Evolutionary conservation across 2,888 invertebrate species (phyloP).

Genomic region (Clanis bilineata): DNA sequence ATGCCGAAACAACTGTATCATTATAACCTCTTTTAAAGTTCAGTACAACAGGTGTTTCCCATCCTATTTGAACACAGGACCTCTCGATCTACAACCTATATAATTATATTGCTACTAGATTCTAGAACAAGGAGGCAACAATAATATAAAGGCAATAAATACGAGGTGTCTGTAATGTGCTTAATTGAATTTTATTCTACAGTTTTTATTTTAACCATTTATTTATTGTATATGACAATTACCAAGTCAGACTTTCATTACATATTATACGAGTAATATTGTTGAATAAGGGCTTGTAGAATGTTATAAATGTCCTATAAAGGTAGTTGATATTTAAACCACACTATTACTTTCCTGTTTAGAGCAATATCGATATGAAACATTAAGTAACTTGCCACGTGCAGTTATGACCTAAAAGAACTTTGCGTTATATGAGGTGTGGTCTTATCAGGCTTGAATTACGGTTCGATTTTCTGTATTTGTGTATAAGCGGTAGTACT

Average conservation of each 20-base stretch:
- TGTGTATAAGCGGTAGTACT: neutral
- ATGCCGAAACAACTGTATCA: no score
- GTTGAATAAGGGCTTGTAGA: neutral
- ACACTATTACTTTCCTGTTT: neutral
- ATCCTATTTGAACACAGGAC: no score
- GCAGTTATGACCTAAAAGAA: neutral
- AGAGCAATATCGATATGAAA: conserved; percentile 5
- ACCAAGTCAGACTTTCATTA: neutral
- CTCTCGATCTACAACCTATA: no score
- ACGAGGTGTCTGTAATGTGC: no score
- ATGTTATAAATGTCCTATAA: neutral
- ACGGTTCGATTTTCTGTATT: neutral
- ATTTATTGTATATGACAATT: no score
- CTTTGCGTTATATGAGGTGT: neutral
- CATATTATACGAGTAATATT: neutral
- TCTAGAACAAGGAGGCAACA: no score
- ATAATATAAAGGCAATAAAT: no score
- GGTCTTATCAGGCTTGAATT: neutral
- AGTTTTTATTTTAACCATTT: no score
- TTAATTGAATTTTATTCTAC: no score
- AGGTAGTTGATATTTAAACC: neutral
- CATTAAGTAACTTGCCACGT: neutral
- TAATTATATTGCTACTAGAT: no score
- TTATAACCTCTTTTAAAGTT: no score
- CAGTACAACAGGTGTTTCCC: no score